Evolutionary conservation across 2,797 vertebrate species (phyloP).

Genomic region (Spinibarbus caldwelli): DNA sequence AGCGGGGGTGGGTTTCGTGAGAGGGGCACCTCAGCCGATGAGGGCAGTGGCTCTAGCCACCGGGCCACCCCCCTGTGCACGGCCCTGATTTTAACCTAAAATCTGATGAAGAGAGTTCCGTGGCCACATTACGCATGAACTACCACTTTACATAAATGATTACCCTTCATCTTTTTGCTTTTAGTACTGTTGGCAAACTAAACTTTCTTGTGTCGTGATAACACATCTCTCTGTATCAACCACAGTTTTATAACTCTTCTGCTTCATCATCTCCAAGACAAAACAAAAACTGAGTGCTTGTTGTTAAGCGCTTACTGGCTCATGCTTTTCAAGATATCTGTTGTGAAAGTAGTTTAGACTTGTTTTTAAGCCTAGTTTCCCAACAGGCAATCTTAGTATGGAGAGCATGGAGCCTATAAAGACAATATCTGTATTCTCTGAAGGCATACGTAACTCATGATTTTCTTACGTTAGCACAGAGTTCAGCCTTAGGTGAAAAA

Average conservation of each 20-base stretch:
- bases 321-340: not conserved
- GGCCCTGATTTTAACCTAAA: too few relatives aligned
- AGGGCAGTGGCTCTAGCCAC: too few relatives aligned
- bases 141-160: not conserved
- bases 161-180: not conserved
- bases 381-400: conserved; percentile 2
- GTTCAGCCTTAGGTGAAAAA: not conserved
- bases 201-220: conserved; percentile 6
- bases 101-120: too few relatives aligned
- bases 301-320: conserved; percentile 28
- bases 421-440: conserved; percentile 25
- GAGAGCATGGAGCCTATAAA: too few relatives aligned
- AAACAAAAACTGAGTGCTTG: conserved; percentile 31
- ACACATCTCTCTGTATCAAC: conserved; percentile 15
- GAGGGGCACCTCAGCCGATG: too few relatives aligned
- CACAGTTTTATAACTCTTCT: conserved; percentile 12
- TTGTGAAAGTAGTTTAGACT: conserved; percentile 14
- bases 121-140: not conserved
- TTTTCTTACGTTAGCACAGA: not conserved
- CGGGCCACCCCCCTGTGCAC: too few relatives aligned
- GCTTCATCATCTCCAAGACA: conserved; percentile 22
- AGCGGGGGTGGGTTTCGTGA: too few relatives aligned
- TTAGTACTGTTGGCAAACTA: not conserved
- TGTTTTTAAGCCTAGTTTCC: conserved; percentile 11
- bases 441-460: conserved; percentile 11